These are phyloP conservation scores for Onychorhynchus coronatus DNA, from an alignment of 2,113 vertebrate genomes.

Conservation along the genomic window DNA sequence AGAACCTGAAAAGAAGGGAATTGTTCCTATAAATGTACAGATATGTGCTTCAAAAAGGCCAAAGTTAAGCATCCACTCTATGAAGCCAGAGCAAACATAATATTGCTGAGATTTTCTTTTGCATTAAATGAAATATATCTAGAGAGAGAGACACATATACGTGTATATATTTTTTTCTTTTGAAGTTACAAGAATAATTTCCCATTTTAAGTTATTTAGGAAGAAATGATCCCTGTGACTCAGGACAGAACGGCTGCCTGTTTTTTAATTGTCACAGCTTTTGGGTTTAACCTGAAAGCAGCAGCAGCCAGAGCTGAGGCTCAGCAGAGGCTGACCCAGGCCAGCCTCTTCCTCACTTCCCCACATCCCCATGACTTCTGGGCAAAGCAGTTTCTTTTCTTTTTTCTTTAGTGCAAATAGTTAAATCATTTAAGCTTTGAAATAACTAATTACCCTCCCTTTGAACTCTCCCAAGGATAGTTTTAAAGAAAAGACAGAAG, in stretches of 20 bases:
- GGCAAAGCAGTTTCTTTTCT: background rate
- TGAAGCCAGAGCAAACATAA: background rate
- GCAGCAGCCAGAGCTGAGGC: background rate
- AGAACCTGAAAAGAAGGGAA: background rate
- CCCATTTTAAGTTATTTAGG: background rate
- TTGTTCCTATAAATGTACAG: background rate
- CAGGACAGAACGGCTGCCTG: background rate
- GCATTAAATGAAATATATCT: background rate
- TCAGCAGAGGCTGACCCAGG: background rate
- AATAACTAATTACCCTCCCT: background rate
- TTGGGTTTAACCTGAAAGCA: background rate
- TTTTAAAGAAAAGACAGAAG: background rate
- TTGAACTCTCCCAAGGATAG: background rate
- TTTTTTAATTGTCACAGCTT: background rate
- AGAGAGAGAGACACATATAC: fast-evolving
- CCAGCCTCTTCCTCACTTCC: background rate
- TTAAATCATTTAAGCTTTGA: background rate
- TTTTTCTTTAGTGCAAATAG: background rate
- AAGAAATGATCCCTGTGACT: background rate
- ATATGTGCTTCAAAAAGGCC: background rate
- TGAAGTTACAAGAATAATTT: background rate
- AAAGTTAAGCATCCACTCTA: background rate
- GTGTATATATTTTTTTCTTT: background rate
- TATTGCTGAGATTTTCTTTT: background rate
- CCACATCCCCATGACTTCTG: fast-evolving